Evolutionary conservation across 2,797 vertebrate genomes (phyloP).

Genomic region (Cichlasoma orientale): DNA sequence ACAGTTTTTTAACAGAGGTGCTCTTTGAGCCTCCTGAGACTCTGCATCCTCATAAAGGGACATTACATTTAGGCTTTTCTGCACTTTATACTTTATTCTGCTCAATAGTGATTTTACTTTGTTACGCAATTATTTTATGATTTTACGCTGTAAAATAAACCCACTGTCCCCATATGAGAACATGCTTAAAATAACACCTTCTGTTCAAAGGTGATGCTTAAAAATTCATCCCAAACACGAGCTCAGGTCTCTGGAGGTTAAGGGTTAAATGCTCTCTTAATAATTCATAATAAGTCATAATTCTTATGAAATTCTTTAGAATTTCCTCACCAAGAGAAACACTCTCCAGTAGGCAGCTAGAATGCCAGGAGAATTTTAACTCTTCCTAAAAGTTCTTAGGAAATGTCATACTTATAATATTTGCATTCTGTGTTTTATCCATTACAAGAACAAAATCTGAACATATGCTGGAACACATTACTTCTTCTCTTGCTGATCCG

Average conservation of each 20-base stretch:
- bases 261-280: background rate
- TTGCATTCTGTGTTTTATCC: background rate
- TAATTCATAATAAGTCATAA: background rate
- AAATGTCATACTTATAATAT: background rate
- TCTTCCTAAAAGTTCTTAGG: no score
- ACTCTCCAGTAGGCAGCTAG: background rate
- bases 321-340: background rate
- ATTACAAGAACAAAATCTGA: background rate
- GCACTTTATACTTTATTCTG: background rate
- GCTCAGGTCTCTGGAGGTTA: background rate
- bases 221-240: background rate
- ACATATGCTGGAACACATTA: slow-evolving; percentile 35
- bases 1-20: background rate
- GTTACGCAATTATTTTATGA: background rate
- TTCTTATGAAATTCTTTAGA: background rate
- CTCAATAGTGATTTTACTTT: background rate
- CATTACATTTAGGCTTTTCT: background rate
- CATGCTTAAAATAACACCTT: background rate
- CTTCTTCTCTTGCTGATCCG: slow-evolving; percentile 94
- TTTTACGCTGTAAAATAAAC: background rate
- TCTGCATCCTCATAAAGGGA: background rate
- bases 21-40: background rate
- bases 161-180: background rate
- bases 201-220: background rate
- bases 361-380: background rate